Evolutionary conservation across 1,140 invertebrate genomes (phyloP).

Genomic region (Leptinotarsa defecta): DNA sequence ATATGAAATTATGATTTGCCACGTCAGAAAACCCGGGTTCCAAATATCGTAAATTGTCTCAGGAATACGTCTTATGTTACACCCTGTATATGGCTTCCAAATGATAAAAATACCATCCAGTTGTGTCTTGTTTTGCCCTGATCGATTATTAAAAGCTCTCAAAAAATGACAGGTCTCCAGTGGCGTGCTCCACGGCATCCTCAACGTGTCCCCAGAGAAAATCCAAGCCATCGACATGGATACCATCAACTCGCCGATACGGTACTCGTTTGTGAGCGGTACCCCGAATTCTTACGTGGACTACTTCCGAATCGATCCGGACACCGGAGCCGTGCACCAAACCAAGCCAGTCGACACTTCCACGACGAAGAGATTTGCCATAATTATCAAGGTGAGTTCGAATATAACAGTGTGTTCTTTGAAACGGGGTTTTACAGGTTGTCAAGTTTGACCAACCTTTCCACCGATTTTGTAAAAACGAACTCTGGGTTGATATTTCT

Average conservation of each 20-base stretch:
- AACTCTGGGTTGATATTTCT: too few relatives aligned
- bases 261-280: conserved; percentile 81
- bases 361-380: conserved; percentile 65
- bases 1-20: too few relatives aligned
- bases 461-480: too few relatives aligned
- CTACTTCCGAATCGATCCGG: conserved; percentile 83
- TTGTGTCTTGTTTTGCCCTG: too few relatives aligned
- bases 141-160: not conserved
- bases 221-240: conserved; percentile 89
- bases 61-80: not conserved
- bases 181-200: conserved; percentile 77
- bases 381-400: conserved; percentile 70
- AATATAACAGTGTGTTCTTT: too few relatives aligned
- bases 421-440: too few relatives aligned
- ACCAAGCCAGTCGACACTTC: conserved; percentile 78
- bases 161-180: conserved; percentile 68
- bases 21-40: too few relatives aligned
- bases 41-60: too few relatives aligned
- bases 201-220: conserved; percentile 83
- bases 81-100: too few relatives aligned
- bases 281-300: conserved; percentile 74
- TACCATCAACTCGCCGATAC: conserved; percentile 78
- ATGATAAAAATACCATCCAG: too few relatives aligned
- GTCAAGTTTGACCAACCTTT: too few relatives aligned
- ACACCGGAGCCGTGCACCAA: conserved; percentile 79